phyloP scores from a whole-genome alignment of 1,140 invertebrate species.

The Schmidtea mediterranea region DNA sequence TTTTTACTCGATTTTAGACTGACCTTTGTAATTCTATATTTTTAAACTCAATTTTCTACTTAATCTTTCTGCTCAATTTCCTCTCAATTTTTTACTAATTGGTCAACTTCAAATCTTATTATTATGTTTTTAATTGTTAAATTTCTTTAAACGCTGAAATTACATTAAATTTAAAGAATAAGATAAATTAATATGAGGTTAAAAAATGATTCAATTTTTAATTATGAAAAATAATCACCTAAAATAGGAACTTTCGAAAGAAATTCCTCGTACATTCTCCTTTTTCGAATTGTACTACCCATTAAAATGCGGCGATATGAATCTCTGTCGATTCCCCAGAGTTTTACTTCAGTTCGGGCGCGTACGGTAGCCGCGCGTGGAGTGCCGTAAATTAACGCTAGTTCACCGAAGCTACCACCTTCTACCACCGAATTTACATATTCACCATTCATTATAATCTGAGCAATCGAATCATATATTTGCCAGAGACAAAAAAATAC shows the following conservation, averaged over 20 bases:
- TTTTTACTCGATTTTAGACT: too few species aligned
- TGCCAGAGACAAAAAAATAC: conserved; percentile 7
- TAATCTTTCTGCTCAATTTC: too few species aligned
- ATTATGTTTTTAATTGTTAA: too few species aligned
- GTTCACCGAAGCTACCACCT: conserved; percentile 75
- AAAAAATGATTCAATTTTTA: too few species aligned
- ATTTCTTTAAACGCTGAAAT: too few species aligned
- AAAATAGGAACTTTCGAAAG: conserved; percentile 82
- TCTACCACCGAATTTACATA: conserved; percentile 76
- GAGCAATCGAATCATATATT: conserved; percentile 3
- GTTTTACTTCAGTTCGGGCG: conserved; percentile 41
- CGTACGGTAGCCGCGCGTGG: conserved; percentile 51
- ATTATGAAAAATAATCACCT: too few species aligned
- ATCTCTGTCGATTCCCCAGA: conserved; percentile 59
- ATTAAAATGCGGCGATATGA: conserved; percentile 92
- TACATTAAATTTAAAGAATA: too few species aligned
- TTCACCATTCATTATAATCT: conserved; percentile 38
- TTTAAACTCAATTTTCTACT: too few species aligned
- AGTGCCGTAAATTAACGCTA: conserved; percentile 78
- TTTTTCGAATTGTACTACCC: conserved; percentile 81
- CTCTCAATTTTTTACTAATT: too few species aligned
- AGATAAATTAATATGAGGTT: too few species aligned
- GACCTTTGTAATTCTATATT: too few species aligned
- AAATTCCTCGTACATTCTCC: conserved; percentile 98
- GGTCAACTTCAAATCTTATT: too few species aligned